Evolutionary conservation across 1,140 invertebrate species (phyloP), one percentile per base, ranked within the genome.

Genomic region (Cyclargus thomasi): DNA sequence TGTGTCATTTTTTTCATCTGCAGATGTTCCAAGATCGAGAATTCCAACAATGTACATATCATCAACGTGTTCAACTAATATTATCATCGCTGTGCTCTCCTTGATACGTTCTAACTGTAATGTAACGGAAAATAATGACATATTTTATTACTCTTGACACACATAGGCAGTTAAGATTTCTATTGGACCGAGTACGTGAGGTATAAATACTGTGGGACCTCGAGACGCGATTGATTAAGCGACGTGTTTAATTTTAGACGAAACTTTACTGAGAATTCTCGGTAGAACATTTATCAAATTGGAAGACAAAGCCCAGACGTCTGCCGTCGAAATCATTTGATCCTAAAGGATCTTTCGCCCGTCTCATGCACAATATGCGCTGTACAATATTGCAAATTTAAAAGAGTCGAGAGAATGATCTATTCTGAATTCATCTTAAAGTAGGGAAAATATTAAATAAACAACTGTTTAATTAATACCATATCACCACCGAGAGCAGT

Each of bases 71-170:
- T 47, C 39, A 47, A 47, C 39, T 47, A 47, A 8, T 8, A 47
- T 16, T 47, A 47, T 47, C 14, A 47, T 47, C 39, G 39, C 14
- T 14, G 10, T 47, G 10, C 39, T 47, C 39, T 59, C 20, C 17
- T 20, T 59, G 20, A 59, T 21, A 55, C 17, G 53, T 18, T 59
- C 11, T 20, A 22, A 59, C 55, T 7, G 55, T 59, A 59, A 7
- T 20, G 18, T 18, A 17, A 20, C 55, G 55, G 55, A 59, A 59
- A 59, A 59, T 59, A 59, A 59, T 59, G 18, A 20, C 55, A 20
- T 59, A 59, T 18, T 59, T 59, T 59, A 59, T 59, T 59, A 59
- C 55, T 59, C 55, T 59, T 59, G 55, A 59, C 55, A 59, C 55
- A 59, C 18, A 20, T 59, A 20, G 55, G 55, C 17, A 2, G 18